These are phyloP conservation scores for Sminthopsis crassicaudata DNA, from an alignment of 2,113 vertebrate species.

Conservation along the genomic window DNA sequence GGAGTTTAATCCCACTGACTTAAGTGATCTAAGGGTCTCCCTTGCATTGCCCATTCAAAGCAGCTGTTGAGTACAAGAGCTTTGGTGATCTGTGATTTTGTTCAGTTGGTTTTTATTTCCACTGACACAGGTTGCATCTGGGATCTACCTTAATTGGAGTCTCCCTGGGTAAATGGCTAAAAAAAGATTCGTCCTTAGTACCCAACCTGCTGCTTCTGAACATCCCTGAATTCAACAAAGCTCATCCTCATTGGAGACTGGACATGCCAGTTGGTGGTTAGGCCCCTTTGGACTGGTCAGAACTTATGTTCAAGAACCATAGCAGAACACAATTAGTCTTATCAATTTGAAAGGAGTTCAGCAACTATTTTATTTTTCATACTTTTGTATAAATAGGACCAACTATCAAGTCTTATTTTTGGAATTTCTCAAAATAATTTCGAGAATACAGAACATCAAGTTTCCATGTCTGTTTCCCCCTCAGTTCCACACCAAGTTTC, in stretches of 20 bases:
- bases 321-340: conserved; percentile 1
- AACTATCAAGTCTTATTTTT: not conserved
- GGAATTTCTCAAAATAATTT: not conserved
- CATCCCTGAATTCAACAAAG: not conserved
- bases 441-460: not conserved
- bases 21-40: not conserved
- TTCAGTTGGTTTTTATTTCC: not conserved
- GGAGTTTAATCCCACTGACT: not conserved
- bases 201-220: not conserved
- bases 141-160: not conserved
- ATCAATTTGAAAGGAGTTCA: conserved; percentile 11
- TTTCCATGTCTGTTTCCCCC: not conserved
- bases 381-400: not conserved
- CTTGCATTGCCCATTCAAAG: not conserved
- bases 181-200: not conserved
- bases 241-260: not conserved
- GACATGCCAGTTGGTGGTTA: not conserved
- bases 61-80: not conserved
- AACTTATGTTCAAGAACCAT: not conserved
- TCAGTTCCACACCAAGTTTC: not conserved
- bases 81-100: not conserved
- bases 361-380: not conserved
- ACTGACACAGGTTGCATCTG: not conserved
- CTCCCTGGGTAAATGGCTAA: not conserved
- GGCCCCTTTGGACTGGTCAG: no score